A percentile compares a stretch with the other conserved stretches of the same genome.
These are phyloP conservation scores for Leucania comma DNA, from an alignment of 2,888 invertebrate genomes.

Conservation along the genomic window DNA sequence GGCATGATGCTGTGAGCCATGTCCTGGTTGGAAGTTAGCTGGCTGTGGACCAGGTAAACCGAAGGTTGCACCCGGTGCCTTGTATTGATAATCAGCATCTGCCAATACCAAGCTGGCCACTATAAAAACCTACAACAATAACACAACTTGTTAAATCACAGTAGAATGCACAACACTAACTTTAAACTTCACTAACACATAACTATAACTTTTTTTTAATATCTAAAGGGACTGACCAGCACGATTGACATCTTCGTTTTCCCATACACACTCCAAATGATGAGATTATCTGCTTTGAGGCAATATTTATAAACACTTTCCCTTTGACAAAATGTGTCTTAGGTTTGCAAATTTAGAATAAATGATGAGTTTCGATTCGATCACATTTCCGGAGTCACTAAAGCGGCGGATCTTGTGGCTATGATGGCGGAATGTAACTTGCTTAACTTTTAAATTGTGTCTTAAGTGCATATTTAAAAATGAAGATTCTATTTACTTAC, in stretches of 20 bases:
- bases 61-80: conserved; percentile 17
- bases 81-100: conserved; percentile 58
- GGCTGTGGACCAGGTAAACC: conserved; percentile 2
- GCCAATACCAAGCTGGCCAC: conserved; percentile 34
- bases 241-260: conserved; percentile 68
- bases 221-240: conserved; percentile 73
- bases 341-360: conserved; percentile 78
- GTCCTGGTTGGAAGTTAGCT: conserved; percentile 3
- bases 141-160: conserved; percentile 33
- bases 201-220: not conserved
- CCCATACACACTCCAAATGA: conserved; percentile 71
- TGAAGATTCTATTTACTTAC: no score
- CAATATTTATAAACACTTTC: conserved; percentile 83
- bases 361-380: conserved; percentile 69
- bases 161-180: conserved; percentile 24
- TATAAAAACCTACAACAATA: conserved; percentile 56
- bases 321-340: conserved; percentile 68
- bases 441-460: no score
- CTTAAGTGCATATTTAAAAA: no score
- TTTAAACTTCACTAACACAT: conserved; percentile 30
- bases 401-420: conserved; percentile 34
- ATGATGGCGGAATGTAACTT: conserved; percentile 27
- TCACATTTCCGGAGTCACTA: conserved; percentile 68
- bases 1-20: conserved; percentile 1
- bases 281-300: conserved; percentile 58